These are phyloP conservation scores for Myopa tessellatipennis DNA, from an alignment of 2,888 invertebrate genomes.

Conservation along the genomic window DNA sequence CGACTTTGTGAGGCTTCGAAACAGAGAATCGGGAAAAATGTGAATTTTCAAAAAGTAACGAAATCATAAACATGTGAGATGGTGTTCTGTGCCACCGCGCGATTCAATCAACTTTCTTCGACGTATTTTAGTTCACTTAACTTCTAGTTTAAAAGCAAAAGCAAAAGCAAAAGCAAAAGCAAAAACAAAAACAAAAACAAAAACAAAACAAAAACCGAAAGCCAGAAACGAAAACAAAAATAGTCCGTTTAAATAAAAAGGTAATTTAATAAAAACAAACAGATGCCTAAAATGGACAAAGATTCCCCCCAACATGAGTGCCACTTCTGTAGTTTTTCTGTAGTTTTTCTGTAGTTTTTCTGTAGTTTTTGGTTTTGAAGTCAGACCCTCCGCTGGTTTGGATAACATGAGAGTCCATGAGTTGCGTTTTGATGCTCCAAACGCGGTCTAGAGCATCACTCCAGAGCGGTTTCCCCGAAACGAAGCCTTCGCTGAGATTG, in stretches of 20 bases:
- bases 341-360: too few species aligned
- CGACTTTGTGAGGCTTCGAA: constrained; percentile 4
- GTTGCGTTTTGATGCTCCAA: neutral
- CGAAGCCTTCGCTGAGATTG: neutral
- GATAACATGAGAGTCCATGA: neutral
- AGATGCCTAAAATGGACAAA: neutral
- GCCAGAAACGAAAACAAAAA: neutral
- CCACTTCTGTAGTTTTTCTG: too few species aligned
- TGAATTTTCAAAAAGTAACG: constrained; percentile 7
- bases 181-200: neutral
- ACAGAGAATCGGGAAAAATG: constrained; percentile 9
- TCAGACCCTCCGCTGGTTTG: neutral
- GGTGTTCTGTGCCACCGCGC: constrained; percentile 19
- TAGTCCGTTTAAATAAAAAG: neutral
- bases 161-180: neutral
- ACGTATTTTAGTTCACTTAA: neutral
- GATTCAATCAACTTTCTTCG: neutral
- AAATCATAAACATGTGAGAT: constrained; percentile 16
- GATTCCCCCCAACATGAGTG: too few species aligned
- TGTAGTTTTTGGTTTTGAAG: neutral
- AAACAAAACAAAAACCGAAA: neutral
- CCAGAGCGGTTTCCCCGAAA: neutral
- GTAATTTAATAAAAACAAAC: neutral
- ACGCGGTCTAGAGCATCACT: neutral
- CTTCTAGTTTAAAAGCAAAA: neutral